Conservation (phyloP, 2,797 vertebrate species). For the Liparis tanakae region DNA sequence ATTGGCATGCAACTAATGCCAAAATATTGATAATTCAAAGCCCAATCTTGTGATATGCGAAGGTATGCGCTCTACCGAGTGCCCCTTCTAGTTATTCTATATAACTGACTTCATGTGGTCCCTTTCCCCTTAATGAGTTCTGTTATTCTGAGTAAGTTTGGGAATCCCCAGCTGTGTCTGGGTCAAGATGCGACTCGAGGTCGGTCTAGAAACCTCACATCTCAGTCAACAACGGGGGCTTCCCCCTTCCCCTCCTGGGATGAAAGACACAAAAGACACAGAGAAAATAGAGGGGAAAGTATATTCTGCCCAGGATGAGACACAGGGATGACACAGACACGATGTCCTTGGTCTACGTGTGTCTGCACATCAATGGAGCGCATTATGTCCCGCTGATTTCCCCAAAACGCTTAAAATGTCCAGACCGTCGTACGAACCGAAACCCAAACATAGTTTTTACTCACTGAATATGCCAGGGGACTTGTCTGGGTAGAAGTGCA, state of each 20-base stretch:
- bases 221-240: constrained; percentile 40
- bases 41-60: no score
- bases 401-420: constrained; percentile 54
- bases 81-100: no score
- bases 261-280: constrained; percentile 47
- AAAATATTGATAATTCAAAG: no score
- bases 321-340: constrained; percentile 44
- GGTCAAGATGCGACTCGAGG: constrained; percentile 30
- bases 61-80: no score
- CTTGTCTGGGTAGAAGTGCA: constrained; percentile 61
- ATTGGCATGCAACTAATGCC: no score
- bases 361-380: constrained; percentile 33
- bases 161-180: constrained; percentile 63
- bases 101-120: constrained; percentile 43
- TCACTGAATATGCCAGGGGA: constrained; percentile 57
- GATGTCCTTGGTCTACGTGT: constrained; percentile 27
- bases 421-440: constrained; percentile 44
- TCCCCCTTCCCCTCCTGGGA: constrained; percentile 47
- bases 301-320: constrained; percentile 26
- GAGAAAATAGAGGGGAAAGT: constrained; percentile 26
- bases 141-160: constrained; percentile 58
- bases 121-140: constrained; percentile 40
- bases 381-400: constrained; percentile 57
- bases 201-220: constrained; percentile 49
- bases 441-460: constrained; percentile 49